A percentile compares a stretch with the other conserved stretches of the same genome.
phyloP scores from a whole-genome alignment of 2,113 vertebrate species.

The Pycnonotus jocosus region DNA sequence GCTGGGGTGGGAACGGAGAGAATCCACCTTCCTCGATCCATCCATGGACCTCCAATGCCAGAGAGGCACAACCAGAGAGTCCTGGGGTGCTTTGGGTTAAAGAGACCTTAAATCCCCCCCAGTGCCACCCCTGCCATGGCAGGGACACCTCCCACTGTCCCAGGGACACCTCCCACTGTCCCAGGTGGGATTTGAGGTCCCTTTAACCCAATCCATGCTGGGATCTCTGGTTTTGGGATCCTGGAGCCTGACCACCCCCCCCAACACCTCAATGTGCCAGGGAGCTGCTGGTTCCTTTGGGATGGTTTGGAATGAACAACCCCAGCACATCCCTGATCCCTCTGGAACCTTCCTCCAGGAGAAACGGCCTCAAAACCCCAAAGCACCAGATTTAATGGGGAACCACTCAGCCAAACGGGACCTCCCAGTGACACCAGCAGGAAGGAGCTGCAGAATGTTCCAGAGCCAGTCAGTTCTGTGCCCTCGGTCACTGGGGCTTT shows the following conservation, averaged over 20 bases:
- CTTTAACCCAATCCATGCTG: fast-evolving
- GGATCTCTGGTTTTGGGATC: background rate
- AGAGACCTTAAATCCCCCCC: fast-evolving
- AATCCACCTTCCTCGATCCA: background rate
- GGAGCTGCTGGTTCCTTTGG: fast-evolving
- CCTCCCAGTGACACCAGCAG: fast-evolving
- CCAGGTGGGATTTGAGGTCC: background rate
- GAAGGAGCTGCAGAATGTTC: background rate
- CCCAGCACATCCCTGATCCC: fast-evolving
- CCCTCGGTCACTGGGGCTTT: background rate
- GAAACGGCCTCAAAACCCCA: fast-evolving
- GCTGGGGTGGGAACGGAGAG: fast-evolving
- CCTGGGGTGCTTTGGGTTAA: fast-evolving
- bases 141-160: background rate
- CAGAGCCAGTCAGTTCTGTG: fast-evolving
- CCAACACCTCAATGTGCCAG: fast-evolving
- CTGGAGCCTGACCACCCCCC: background rate
- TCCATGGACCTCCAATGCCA: fast-evolving
- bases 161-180: background rate
- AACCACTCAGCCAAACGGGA: too few species aligned
- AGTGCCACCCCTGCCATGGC: background rate
- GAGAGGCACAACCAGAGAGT: background rate
- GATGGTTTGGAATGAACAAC: background rate
- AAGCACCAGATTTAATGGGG: fast-evolving
- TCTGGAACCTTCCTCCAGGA: background rate